Evolutionary conservation across 2,113 vertebrate species (phyloP), one percentile per base, ranked within the genome.

Genomic region (Haplochromis burtoni): DNA sequence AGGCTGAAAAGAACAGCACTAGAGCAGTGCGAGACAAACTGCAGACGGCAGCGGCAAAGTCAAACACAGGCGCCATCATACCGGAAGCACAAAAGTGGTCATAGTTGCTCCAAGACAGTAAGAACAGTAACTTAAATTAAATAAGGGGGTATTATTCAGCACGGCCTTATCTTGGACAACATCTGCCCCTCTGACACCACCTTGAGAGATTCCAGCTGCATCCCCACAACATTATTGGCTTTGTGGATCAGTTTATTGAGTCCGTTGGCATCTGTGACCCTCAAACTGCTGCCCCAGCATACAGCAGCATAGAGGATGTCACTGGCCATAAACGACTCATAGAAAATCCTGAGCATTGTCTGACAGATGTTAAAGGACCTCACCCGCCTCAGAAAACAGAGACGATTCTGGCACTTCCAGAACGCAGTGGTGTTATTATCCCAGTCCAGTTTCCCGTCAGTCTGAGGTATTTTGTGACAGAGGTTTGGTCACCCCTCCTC

Each of bases 301-400:
- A 0, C 0, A 55, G 2, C 53, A 3, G 2, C 53, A 55, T 13
- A 13, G 53, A 55, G n/a, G 10, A 24, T 2, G 2, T 12, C n/a
- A 54, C 10, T 54, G 10, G 6, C 53, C 53, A 24, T n/a, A 54
- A 21, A 6, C 10, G 6, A 2, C n/a, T 54, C 5, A 54, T 11
- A 54, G 10, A 54, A 54, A 24, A 7, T 54, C 51, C n/a, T 54
- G 53, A 54, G 53, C 53, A 24, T 24, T 54, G 53, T 24, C n/a
- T 24, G 3, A 54, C 53, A 54, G n/a, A 7, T 21, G 51, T 21
- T 21, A 11, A 54, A 21, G 10, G 10, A 24, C 1, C 53, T 54
- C 51, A 54, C 5, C 51, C 10, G 0, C 51, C n/a, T 54, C n/a
- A 1, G 53, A 54, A 54, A 24, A 54, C 10, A 54, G 51, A 53